Conservation (phyloP, 2,797 vertebrate species). For the Phataginus tricuspis region DNA sequence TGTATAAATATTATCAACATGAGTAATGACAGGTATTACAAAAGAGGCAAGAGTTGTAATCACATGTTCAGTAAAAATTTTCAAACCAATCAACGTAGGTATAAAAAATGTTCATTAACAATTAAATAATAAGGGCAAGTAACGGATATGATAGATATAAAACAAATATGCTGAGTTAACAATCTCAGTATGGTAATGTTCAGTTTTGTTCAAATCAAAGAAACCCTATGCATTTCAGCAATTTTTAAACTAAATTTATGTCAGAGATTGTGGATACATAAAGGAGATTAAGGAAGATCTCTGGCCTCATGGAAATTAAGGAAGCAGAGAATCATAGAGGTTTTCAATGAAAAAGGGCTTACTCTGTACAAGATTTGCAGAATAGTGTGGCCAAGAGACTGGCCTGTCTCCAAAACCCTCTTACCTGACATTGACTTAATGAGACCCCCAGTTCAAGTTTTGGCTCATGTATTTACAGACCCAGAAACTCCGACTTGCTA, state of each 20-base stretch:
- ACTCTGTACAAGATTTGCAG: not conserved
- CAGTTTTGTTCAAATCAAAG: not conserved
- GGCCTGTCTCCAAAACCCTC: not conserved
- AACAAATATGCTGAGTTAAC: not conserved
- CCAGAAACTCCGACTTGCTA: not conserved
- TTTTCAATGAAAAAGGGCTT: not conserved
- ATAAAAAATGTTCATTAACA: not conserved
- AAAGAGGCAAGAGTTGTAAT: not conserved
- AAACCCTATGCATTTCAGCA: not conserved
- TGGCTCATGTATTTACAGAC: not conserved
- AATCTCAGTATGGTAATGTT: not conserved
- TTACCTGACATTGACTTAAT: not conserved
- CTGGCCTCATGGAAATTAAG: not conserved
- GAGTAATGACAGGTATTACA: not conserved
- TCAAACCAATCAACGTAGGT: not conserved
- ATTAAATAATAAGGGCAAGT: not conserved
- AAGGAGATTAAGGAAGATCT: not conserved
- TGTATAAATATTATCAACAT: not conserved
- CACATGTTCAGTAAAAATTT: not conserved
- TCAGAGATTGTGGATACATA: not conserved
- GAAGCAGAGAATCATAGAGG: not conserved
- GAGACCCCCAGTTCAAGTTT: not conserved
- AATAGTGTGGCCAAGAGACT: not conserved
- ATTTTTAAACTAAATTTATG: not conserved
- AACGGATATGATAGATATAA: not conserved